Evolutionary conservation across 2,888 invertebrate species (phyloP).

Genomic region (Lithophane socia): DNA sequence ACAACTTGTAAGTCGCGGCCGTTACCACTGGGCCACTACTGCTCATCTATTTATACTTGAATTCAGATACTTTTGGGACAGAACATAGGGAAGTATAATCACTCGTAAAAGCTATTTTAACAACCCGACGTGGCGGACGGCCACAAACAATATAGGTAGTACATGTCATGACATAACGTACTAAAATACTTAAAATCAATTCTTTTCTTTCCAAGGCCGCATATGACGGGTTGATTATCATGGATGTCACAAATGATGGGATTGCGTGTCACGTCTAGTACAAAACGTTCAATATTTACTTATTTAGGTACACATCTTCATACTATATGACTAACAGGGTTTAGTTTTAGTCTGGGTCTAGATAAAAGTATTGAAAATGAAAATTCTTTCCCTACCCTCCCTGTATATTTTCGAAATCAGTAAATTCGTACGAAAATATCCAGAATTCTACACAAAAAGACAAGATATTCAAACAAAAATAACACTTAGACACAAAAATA

Average conservation of each 20-base stretch:
- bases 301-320: constrained; percentile 18
- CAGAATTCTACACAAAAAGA: too few species aligned
- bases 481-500: too few species aligned
- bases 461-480: too few species aligned
- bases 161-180: constrained; percentile 41
- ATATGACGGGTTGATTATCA: constrained; percentile 51
- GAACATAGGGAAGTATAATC: background rate
- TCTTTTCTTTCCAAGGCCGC: constrained; percentile 48
- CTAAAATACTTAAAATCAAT: constrained; percentile 56
- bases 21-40: too few species aligned
- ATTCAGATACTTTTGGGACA: background rate
- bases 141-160: background rate
- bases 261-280: constrained; percentile 60
- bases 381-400: too few species aligned
- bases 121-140: too few species aligned
- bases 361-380: too few species aligned
- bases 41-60: too few species aligned
- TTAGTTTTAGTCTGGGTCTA: background rate
- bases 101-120: constrained; percentile 3
- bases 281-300: constrained; percentile 27
- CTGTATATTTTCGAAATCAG: too few species aligned
- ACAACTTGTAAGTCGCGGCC: too few species aligned
- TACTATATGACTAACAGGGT: constrained; percentile 1
- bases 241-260: constrained; percentile 63
- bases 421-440: too few species aligned